Evolutionary conservation across 2,797 vertebrate species (phyloP).

Genomic region (Aulostomus chinensis): DNA sequence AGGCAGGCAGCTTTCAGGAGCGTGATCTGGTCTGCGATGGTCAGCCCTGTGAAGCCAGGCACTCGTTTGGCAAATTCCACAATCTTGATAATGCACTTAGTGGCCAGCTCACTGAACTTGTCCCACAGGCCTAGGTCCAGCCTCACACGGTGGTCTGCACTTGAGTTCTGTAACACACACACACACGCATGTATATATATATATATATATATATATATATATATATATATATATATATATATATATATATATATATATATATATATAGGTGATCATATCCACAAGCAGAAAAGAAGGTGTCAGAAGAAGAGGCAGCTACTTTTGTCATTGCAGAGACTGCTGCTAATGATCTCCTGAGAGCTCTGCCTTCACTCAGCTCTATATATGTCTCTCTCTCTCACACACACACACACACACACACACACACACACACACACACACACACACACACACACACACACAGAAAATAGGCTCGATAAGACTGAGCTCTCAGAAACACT

Average conservation of each 20-base stretch:
- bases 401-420: too few relatives aligned
- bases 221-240: too few relatives aligned
- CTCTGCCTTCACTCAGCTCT: conserved; percentile 37
- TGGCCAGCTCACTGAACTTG: conserved; percentile 98
- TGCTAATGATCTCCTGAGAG: conserved; percentile 60
- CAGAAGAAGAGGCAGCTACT: conserved; percentile 28
- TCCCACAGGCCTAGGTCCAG: conserved; percentile 98
- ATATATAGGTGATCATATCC: too few relatives aligned
- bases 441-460: too few relatives aligned
- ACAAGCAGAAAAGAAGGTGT: conserved; percentile 21
- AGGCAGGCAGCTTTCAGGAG: conserved; percentile 97
- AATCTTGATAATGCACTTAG: conserved; percentile 99
- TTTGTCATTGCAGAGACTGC: conserved; percentile 38
- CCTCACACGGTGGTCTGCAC: conserved; percentile 93
- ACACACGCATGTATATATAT: conserved; percentile 7
- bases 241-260: too few relatives aligned
- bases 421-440: too few relatives aligned
- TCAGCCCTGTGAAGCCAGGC: conserved; percentile 94
- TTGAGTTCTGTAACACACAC: conserved; percentile 86
- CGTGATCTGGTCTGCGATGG: conserved; percentile 98
- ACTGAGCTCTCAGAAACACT: conserved; percentile 39
- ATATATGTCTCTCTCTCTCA: conserved; percentile 60
- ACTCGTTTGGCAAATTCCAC: conserved; percentile 98
- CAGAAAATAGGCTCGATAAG: conserved; percentile 51
- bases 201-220: too few relatives aligned